A percentile compares a stretch with the other conserved stretches of the same genome.
These are phyloP conservation scores for Mercenaria mercenaria DNA, from an alignment of 1,140 invertebrate genomes.

Conservation along the genomic window DNA sequence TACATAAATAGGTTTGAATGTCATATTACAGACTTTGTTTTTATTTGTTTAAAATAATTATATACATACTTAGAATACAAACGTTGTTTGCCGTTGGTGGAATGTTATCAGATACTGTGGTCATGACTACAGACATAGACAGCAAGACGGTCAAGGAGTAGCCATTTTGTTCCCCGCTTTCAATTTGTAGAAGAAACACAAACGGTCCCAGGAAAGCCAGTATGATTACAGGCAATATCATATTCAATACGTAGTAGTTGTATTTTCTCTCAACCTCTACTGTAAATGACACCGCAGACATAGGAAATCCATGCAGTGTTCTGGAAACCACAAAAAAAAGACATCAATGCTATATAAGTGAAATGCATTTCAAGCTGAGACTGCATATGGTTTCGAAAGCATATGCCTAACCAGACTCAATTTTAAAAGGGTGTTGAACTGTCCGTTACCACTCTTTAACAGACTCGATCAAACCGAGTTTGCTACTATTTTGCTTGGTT, in stretches of 20 bases:
- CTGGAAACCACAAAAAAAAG: not conserved
- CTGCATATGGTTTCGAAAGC: not conserved
- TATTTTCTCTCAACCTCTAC: not conserved
- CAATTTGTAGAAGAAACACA: not conserved
- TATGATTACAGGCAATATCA: not conserved
- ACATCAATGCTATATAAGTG: not conserved
- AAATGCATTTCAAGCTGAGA: not conserved
- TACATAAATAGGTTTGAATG: too few species aligned
- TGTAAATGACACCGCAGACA: not conserved
- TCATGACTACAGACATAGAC: conserved; percentile 9
- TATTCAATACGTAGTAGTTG: not conserved
- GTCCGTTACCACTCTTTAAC: not conserved
- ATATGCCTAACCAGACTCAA: not conserved
- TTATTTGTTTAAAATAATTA: not conserved
- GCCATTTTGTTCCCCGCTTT: not conserved
- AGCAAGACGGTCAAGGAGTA: not conserved
- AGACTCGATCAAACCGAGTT: too few species aligned
- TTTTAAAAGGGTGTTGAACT: not conserved
- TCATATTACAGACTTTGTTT: not conserved
- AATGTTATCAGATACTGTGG: not conserved
- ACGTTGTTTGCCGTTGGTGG: not conserved
- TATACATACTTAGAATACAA: conserved; percentile 10
- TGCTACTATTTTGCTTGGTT: too few species aligned
- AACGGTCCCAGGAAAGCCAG: not conserved
- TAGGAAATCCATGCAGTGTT: not conserved